Evolutionary conservation across 2,113 vertebrate species (phyloP).

Genomic region (Junco hyemalis): DNA sequence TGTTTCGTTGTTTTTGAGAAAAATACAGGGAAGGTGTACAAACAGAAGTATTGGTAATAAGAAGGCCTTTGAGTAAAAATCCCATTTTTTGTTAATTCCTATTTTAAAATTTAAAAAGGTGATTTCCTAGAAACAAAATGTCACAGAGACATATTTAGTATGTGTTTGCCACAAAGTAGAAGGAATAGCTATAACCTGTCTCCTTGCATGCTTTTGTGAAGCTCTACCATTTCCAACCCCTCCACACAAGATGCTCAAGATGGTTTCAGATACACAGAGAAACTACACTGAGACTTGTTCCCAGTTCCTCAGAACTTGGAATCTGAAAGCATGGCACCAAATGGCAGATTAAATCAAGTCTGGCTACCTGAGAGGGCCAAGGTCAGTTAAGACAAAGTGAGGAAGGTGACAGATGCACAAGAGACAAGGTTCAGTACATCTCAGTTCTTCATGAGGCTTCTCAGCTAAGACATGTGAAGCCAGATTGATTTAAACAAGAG

Average conservation of each 20-base stretch:
- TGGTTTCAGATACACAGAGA: not conserved
- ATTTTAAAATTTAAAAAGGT: not conserved
- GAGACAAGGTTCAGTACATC: not conserved
- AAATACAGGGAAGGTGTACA: not conserved
- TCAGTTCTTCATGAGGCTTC: not conserved
- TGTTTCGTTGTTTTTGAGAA: not conserved
- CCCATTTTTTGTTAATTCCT: not conserved
- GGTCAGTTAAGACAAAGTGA: not conserved
- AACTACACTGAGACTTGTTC: not conserved
- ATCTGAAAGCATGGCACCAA: not conserved
- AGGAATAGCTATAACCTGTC: not conserved
- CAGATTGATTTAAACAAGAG: not conserved
- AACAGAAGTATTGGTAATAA: not conserved
- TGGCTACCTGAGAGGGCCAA: not conserved
- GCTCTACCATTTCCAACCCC: not conserved
- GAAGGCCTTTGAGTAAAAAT: not conserved
- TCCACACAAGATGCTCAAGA: not conserved
- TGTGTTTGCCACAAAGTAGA: not conserved
- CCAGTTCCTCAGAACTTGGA: not conserved
- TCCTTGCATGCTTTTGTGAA: not conserved
- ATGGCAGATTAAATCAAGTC: not conserved
- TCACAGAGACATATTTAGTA: not conserved
- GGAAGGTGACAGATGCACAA: not conserved
- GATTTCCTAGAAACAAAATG: constrained; percentile 6
- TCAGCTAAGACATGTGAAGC: not conserved